Evolutionary conservation across 2,888 invertebrate species (phyloP).

Genomic region (Sphaeridia pumilis): DNA sequence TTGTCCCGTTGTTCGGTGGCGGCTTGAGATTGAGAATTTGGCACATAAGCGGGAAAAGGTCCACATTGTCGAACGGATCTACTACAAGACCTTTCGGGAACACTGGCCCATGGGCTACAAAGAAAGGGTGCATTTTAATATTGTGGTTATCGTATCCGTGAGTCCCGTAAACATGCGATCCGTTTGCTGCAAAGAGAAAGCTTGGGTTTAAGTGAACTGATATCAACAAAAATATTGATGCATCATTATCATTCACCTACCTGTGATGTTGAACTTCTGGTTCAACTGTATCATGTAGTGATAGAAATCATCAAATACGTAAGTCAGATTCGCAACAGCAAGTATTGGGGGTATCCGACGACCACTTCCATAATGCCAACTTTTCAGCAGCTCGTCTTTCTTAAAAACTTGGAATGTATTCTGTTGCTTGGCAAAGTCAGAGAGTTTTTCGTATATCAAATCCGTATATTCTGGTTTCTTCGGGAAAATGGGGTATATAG

Average conservation of each 20-base stretch:
- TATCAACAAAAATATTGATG: neutral
- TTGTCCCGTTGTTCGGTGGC: conserved; percentile 45
- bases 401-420: conserved; percentile 49
- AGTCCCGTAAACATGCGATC: conserved; percentile 44
- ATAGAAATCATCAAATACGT: conserved; percentile 49
- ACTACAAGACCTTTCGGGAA: conserved; percentile 41
- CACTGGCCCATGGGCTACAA: conserved; percentile 56
- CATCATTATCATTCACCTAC: too few relatives aligned
- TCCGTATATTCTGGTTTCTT: conserved; percentile 39
- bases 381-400: conserved; percentile 46
- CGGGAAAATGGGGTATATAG: conserved; percentile 51
- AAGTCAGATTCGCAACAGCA: conserved; percentile 50
- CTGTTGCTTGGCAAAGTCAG: conserved; percentile 39
- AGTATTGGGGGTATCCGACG: conserved; percentile 51
- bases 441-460: conserved; percentile 43
- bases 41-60: conserved; percentile 54
- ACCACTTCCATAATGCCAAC: conserved; percentile 52
- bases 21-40: conserved; percentile 47
- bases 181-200: neutral
- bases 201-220: neutral
- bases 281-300: conserved; percentile 41
- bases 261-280: conserved; percentile 42
- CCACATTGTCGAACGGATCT: conserved; percentile 51
- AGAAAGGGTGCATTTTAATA: conserved; percentile 54
- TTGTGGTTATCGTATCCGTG: conserved; percentile 56